These are phyloP conservation scores for Prosapia bicincta DNA, from an alignment of 2,888 invertebrate species.

Conservation along the genomic window DNA sequence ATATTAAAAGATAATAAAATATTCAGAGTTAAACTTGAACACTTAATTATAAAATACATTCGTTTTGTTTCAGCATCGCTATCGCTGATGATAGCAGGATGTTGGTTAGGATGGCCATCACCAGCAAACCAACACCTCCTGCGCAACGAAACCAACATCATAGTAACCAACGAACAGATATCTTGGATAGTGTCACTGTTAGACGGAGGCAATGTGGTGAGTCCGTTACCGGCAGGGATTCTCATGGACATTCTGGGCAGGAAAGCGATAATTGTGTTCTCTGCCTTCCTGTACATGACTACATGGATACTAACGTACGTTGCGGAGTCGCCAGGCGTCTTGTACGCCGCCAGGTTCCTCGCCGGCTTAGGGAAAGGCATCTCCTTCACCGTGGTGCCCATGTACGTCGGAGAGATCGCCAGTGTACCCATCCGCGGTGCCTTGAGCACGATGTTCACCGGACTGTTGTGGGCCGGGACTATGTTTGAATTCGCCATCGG, in stretches of 20 bases:
- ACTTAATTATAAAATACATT: too few species aligned
- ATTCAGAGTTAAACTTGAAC: too few species aligned
- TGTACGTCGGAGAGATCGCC: conserved; percentile 40
- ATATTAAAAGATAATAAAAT: too few species aligned
- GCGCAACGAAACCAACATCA: conserved; percentile 14
- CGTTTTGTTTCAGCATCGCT: conserved; percentile 25
- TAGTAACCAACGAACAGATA: conserved; percentile 8
- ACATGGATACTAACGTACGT: conserved; percentile 23
- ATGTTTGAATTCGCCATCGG: conserved; percentile 37
- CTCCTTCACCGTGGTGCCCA: conserved; percentile 39
- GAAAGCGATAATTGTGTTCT: conserved; percentile 13
- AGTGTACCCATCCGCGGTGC: conserved; percentile 39
- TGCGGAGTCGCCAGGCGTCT: conserved; percentile 10
- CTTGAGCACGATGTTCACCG: conserved; percentile 38
- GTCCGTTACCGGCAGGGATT: conserved; percentile 23
- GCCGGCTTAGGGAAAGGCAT: conserved; percentile 40
- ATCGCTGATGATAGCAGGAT: conserved; percentile 25
- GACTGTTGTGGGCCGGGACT: conserved; percentile 38
- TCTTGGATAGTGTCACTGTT: conserved; percentile 25
- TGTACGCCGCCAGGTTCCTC: conserved; percentile 30
- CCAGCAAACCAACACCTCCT: conserved; percentile 21
- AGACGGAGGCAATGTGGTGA: conserved; percentile 27
- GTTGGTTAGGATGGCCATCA: conserved; percentile 29
- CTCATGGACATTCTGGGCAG: conserved; percentile 23
- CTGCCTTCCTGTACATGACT: conserved; percentile 20